phyloP scores from a whole-genome alignment of 2,113 vertebrate genomes.

The Reinhardtius hippoglossoides region DNA sequence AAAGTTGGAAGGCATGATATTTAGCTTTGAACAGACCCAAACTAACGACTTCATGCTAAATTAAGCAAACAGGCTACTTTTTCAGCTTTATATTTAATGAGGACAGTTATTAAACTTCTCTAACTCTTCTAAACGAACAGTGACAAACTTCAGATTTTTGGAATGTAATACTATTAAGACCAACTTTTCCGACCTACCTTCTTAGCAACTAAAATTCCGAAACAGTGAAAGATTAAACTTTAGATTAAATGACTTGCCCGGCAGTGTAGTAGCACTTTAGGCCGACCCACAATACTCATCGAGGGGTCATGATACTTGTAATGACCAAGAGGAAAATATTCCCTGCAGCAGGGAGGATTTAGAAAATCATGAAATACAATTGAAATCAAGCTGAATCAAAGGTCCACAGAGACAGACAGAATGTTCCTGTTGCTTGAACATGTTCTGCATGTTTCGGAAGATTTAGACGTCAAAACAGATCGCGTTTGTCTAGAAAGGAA shows the following conservation, averaged over 20 bases:
- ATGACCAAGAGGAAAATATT: conserved; percentile 16
- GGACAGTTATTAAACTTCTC: no score
- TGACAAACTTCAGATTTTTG: no score
- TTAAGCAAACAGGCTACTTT: no score
- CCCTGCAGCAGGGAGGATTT: no score
- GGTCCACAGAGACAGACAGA: not conserved
- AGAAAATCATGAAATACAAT: conserved; percentile 33
- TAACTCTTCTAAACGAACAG: not conserved
- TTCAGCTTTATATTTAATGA: no score
- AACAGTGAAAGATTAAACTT: not conserved
- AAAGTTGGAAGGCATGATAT: no score
- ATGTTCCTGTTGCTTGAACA: conserved; percentile 22
- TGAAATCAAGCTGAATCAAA: not conserved
- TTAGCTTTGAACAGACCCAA: no score
- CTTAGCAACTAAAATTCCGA: not conserved
- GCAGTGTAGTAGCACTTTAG: conserved; percentile 49
- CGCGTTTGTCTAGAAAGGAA: conserved; percentile 6
- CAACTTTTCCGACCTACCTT: not conserved
- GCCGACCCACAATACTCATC: conserved; percentile 5
- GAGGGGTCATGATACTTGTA: conserved; percentile 1
- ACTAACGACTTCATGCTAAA: no score
- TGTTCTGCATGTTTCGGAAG: conserved; percentile 44
- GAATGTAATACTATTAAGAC: not conserved
- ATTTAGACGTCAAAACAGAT: conserved; percentile 17
- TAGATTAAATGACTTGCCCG: conserved; percentile 25